Percentiles rank a stretch among this genome's conserved stretches.
Conservation (phyloP, 2,797 vertebrate species). For the Lepidocolaptes lacrymiger region DNA sequence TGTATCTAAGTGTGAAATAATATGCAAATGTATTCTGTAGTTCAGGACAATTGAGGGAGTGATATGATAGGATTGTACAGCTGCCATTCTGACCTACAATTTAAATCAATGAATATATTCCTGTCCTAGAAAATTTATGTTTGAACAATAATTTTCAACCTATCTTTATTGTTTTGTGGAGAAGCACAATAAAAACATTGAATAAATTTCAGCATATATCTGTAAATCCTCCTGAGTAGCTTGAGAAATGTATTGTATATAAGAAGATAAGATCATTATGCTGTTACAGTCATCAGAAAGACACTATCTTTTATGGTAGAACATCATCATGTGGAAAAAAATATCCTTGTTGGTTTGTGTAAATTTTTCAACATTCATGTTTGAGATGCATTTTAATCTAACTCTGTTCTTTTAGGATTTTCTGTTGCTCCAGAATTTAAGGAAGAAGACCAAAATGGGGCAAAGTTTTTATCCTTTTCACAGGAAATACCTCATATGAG, state of each 20-base stretch:
- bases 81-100: slow-evolving; percentile 1
- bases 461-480: slow-evolving; percentile 21
- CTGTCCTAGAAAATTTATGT: neutral
- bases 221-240: neutral
- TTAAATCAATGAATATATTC: slow-evolving; percentile 20
- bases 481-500: neutral
- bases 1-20: slow-evolving; percentile 27
- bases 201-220: neutral
- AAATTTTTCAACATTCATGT: slow-evolving; percentile 32
- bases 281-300: slow-evolving; percentile 6
- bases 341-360: neutral
- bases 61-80: neutral
- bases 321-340: slow-evolving; percentile 37
- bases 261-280: neutral
- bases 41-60: slow-evolving; percentile 41
- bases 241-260: neutral
- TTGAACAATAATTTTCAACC: neutral
- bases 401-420: slow-evolving; percentile 27
- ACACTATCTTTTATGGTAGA: slow-evolving; percentile 4
- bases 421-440: slow-evolving; percentile 33
- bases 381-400: neutral
- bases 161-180: slow-evolving; percentile 17
- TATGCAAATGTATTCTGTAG: slow-evolving; percentile 31
- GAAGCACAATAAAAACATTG: neutral
- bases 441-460: neutral